phyloP scores from a whole-genome alignment of 1,140 invertebrate species.

The Drosophila parabipectinata region DNA sequence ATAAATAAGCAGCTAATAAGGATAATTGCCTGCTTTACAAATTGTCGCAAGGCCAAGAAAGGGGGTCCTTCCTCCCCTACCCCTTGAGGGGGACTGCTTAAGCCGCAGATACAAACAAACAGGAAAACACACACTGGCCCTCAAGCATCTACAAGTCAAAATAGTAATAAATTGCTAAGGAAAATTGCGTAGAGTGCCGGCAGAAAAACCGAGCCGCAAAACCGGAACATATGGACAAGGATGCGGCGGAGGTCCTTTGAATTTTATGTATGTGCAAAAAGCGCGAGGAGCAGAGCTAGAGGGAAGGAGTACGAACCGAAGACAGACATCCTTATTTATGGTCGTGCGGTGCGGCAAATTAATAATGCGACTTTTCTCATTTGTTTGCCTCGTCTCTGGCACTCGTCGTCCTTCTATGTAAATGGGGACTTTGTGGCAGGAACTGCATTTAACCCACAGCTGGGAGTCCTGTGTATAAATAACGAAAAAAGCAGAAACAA shows the following conservation, averaged over 20 bases:
- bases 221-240: constrained; percentile 67
- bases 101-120: constrained; percentile 4
- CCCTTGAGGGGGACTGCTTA: not conserved
- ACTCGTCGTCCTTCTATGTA: constrained; percentile 44
- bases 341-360: constrained; percentile 78
- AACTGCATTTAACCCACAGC: constrained; percentile 62
- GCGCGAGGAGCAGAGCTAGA: not conserved
- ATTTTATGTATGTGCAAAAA: constrained; percentile 45
- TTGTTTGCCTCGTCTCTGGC: constrained; percentile 41
- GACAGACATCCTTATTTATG: constrained; percentile 71
- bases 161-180: constrained; percentile 77
- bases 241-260: constrained; percentile 70
- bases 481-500: constrained; percentile 46
- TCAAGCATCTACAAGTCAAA: constrained; percentile 72
- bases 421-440: constrained; percentile 46
- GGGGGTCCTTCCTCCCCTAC: too few species aligned
- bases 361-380: constrained; percentile 79
- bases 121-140: constrained; percentile 4
- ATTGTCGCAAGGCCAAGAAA: constrained; percentile 50
- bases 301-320: not conserved
- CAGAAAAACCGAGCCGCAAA: constrained; percentile 33
- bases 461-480: constrained; percentile 36
- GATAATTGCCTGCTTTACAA: constrained; percentile 81
- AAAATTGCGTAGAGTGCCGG: constrained; percentile 59
- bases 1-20: constrained; percentile 82